Base-by-base conservation (phyloP, 2,113 vertebrate species). In the Edolisoma coerulescens region DNA sequence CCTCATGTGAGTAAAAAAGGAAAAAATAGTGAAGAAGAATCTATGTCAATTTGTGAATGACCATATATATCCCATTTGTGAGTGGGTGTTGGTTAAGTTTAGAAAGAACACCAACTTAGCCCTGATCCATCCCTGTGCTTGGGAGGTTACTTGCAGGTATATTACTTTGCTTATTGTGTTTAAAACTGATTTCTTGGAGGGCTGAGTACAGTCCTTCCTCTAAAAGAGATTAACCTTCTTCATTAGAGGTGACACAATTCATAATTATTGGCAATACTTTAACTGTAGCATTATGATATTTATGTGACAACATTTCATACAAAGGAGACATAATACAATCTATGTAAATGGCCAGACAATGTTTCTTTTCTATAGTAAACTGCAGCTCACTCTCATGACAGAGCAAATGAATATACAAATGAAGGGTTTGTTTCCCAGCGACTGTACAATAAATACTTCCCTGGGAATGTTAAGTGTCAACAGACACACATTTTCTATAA, bases 361-460 rank as follows among this genome's bases (percentile, higher is more conserved):
- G 15, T 71, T 71, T 79, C 23, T 74, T 61, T 80, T 68, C 33
- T 23, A 5, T 39, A 71, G 63, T 45, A 80, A 83, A 30, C 37
- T 69, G 19, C 11, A 61, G 23, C 41, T 73, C 26, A 64, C 7
- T 61, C 39, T 83, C 33, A 42, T 52, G 64, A 65, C n/a, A 87
- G 56, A 80, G 32, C 4, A 87, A 76, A 92, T 70, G 35, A 86
- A 73, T 68, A 80, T 21, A 93, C 7, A 82, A 84, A 83, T 77
- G 49, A 93, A 87, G 52, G 16, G 20, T 68, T 93, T 92, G 50
- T 47, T 93, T 92, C 57, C 65, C n/a, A 52, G 39, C 2, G 22
- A 67, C 57, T 90, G 57, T 68, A 70, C 28, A 67, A 85, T 76
- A 96, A 92, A 94, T 91, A 69, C n/a, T 90, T 79, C 49, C 56